Percentiles rank a stretch among this genome's conserved stretches.
phyloP scores from a whole-genome alignment of 2,888 invertebrate genomes.

The Drosophila anomelani region DNA sequence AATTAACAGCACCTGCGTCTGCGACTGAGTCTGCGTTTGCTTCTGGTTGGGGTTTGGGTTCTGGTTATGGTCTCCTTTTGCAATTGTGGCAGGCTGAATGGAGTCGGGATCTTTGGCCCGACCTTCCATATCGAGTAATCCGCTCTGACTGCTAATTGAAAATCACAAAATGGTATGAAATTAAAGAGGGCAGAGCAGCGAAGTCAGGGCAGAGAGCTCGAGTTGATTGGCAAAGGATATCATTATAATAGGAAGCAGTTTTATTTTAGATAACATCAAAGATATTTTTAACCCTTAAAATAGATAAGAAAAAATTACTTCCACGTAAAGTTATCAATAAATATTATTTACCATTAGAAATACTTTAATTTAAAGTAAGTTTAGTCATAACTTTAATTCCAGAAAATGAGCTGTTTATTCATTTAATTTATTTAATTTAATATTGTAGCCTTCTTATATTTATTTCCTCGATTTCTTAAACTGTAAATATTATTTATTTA shows the following conservation, averaged over 20 bases:
- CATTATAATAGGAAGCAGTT: neutral
- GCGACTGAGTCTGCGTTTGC: slow-evolving; percentile 10
- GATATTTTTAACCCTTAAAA: neutral
- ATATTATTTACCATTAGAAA: no score
- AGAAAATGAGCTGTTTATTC: no score
- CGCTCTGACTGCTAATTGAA: slow-evolving; percentile 30
- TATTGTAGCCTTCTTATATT: no score
- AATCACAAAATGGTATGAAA: slow-evolving; percentile 16
- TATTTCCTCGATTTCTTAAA: no score
- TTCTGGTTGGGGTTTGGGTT: neutral
- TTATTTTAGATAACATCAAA: neutral
- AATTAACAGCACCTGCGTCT: slow-evolving; percentile 46
- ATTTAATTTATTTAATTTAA: no score
- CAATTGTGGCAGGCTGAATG: slow-evolving; percentile 25
- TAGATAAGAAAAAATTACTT: neutral
- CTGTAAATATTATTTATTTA: no score
- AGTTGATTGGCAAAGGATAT: neutral
- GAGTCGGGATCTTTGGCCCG: slow-evolving; percentile 31
- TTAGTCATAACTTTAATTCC: no score
- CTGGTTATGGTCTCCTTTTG: neutral
- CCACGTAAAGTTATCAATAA: no score
- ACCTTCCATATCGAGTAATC: slow-evolving; percentile 21
- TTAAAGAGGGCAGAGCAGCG: neutral
- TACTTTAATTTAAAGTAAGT: no score
- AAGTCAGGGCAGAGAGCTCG: neutral